These are phyloP conservation scores for Morone chrysops DNA, from an alignment of 2,113 vertebrate genomes.

Conservation along the genomic window DNA sequence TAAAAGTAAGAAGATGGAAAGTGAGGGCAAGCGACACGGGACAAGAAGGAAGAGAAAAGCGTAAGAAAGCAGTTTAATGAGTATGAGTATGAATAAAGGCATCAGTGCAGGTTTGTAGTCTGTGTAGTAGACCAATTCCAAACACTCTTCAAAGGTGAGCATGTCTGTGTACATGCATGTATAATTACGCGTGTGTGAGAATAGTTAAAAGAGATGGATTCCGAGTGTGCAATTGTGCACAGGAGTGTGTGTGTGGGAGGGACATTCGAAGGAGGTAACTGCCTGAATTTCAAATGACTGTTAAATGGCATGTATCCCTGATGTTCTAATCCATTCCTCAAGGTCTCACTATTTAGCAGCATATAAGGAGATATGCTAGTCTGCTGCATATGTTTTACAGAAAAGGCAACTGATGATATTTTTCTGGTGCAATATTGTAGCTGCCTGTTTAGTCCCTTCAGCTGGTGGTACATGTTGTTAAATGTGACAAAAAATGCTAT, in stretches of 20 bases:
- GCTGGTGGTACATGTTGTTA: background rate
- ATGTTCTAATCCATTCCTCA: constrained; percentile 43
- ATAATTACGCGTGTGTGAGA: constrained; percentile 22
- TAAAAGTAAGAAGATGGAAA: constrained; percentile 48
- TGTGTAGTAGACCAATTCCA: constrained; percentile 32
- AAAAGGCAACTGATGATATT: constrained; percentile 2
- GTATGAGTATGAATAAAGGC: constrained; percentile 39
- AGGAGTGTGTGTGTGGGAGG: constrained; percentile 23
- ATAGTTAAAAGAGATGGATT: constrained; percentile 23
- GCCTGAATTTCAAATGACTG: constrained; percentile 46
- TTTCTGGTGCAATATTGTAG: background rate
- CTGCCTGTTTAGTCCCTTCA: background rate
- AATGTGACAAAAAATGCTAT: background rate
- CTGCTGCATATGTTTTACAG: constrained; percentile 32
- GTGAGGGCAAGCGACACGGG: constrained; percentile 25
- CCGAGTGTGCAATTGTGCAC: constrained; percentile 19
- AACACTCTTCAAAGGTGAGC: constrained; percentile 40
- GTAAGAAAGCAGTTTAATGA: constrained; percentile 50
- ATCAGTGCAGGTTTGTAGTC: constrained; percentile 41
- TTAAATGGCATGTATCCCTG: constrained; percentile 26
- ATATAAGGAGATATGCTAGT: background rate
- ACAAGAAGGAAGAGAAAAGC: constrained; percentile 19
- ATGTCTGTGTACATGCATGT: constrained; percentile 14
- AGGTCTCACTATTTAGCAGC: constrained; percentile 16
- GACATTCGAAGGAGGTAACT: constrained; percentile 20